A percentile compares a stretch with the other conserved stretches of the same genome.
Evolutionary conservation across 2,888 invertebrate genomes (phyloP).

Genomic region (Phorcus lineatus): DNA sequence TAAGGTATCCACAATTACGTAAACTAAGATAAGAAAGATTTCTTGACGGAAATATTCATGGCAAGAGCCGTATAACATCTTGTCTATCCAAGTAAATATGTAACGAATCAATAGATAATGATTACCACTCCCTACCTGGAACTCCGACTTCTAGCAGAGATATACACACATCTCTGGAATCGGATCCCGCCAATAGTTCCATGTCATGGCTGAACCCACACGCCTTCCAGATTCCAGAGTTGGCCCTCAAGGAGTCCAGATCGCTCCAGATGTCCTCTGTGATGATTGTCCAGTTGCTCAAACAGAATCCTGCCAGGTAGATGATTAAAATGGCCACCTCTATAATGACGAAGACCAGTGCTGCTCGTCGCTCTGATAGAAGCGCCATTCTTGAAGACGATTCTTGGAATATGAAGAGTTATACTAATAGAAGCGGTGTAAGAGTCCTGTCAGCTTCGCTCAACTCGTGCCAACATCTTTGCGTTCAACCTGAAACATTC

Average conservation of each 20-base stretch:
- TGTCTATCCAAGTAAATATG: too few relatives aligned
- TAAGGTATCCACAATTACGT: too few relatives aligned
- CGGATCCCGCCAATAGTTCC: background rate
- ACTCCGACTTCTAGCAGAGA: slow-evolving; percentile 10
- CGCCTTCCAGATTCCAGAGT: background rate
- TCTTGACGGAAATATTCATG: too few relatives aligned
- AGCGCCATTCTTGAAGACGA: background rate
- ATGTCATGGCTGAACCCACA: slow-evolving; percentile 10
- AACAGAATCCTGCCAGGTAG: background rate
- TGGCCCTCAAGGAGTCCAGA: background rate
- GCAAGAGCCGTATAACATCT: too few relatives aligned
- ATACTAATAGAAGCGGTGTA: too few relatives aligned
- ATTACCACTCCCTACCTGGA: background rate
- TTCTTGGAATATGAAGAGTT: background rate
- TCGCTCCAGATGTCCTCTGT: background rate
- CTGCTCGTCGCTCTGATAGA: background rate
- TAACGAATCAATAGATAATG: too few relatives aligned
- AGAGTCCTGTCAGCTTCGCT: too few relatives aligned
- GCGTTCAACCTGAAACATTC: too few relatives aligned
- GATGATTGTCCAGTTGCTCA: background rate
- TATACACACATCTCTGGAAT: background rate
- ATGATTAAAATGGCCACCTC: slow-evolving; percentile 2
- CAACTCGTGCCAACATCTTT: too few relatives aligned
- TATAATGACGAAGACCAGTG: background rate
- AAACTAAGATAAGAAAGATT: too few relatives aligned